These are phyloP conservation scores for Xestia sexstrigata DNA, from an alignment of 2,888 invertebrate genomes.

Conservation along the genomic window DNA sequence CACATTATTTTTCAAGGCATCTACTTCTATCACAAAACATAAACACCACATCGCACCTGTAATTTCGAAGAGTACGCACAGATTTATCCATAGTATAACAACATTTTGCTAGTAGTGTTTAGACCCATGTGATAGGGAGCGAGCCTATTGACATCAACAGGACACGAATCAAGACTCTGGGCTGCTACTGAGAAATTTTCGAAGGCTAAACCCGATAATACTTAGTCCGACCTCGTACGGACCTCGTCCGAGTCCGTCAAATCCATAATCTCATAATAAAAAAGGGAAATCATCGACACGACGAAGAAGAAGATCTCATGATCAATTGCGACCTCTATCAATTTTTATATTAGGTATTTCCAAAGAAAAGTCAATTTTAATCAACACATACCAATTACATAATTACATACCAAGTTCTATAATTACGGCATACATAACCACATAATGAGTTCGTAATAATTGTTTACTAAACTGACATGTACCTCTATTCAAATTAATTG, in stretches of 20 bases:
- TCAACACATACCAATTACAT: slow-evolving; percentile 3
- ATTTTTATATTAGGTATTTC: neutral
- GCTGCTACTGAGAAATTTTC: neutral
- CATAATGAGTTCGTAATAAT: slow-evolving; percentile 64
- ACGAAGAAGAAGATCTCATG: too few relatives aligned
- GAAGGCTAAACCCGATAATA: neutral
- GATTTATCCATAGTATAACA: neutral
- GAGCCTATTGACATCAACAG: neutral
- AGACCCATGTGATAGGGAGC: neutral
- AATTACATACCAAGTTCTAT: neutral
- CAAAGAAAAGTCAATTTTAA: neutral
- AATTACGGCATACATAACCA: slow-evolving; percentile 41
- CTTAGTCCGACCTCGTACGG: neutral
- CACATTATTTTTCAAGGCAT: neutral
- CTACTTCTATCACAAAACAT: neutral
- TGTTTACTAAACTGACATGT: slow-evolving; percentile 68
- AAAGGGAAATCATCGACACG: too few relatives aligned
- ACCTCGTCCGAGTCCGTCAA: too few relatives aligned
- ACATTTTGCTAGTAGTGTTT: neutral
- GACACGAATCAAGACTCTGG: neutral
- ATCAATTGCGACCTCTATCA: neutral
- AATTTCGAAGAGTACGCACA: neutral
- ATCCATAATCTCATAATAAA: neutral
- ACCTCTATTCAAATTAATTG: slow-evolving; percentile 71
- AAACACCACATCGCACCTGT: neutral